phyloP scores from a whole-genome alignment of 2,797 vertebrate species.

The Sebastes iracundus region DNA sequence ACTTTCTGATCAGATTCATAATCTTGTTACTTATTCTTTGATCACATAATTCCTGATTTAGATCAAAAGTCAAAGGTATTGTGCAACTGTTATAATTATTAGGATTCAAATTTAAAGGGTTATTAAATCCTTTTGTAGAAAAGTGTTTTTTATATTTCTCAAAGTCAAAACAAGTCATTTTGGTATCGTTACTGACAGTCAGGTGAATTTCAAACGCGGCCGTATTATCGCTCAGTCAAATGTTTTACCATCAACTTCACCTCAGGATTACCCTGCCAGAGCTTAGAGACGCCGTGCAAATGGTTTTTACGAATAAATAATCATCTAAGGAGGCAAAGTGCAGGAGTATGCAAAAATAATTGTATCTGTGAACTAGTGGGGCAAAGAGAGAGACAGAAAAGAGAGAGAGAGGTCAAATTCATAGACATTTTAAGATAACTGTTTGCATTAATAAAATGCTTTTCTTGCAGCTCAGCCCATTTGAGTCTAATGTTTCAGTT shows the following conservation, averaged over 20 bases:
- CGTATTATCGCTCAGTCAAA: not conserved
- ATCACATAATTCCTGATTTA: not conserved
- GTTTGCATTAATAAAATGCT: conserved; percentile 64
- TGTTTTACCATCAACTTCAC: not conserved
- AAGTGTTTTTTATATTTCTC: not conserved
- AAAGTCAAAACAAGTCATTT: not conserved
- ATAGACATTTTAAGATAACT: conserved; percentile 44
- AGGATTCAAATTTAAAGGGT: too few species aligned
- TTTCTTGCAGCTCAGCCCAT: conserved; percentile 37
- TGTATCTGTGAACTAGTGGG: not conserved
- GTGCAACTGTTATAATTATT: not conserved
- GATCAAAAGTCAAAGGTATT: not conserved
- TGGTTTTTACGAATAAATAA: conserved; percentile 2
- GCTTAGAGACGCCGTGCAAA: not conserved
- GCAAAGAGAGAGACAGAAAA: not conserved
- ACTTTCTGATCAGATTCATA: not conserved
- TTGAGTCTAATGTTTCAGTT: conserved; percentile 44
- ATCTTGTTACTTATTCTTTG: not conserved
- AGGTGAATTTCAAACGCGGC: not conserved
- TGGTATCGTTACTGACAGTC: not conserved
- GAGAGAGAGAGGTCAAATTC: conserved; percentile 38
- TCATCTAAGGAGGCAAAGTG: not conserved
- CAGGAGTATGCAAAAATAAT: conserved; percentile 3
- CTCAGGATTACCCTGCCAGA: too few species aligned
- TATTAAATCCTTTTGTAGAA: not conserved